Percentiles rank a stretch among this genome's conserved stretches.
These are phyloP conservation scores for Gallinago undulata DNA, from an alignment of 2,113 vertebrate species.

Conservation along the genomic window DNA sequence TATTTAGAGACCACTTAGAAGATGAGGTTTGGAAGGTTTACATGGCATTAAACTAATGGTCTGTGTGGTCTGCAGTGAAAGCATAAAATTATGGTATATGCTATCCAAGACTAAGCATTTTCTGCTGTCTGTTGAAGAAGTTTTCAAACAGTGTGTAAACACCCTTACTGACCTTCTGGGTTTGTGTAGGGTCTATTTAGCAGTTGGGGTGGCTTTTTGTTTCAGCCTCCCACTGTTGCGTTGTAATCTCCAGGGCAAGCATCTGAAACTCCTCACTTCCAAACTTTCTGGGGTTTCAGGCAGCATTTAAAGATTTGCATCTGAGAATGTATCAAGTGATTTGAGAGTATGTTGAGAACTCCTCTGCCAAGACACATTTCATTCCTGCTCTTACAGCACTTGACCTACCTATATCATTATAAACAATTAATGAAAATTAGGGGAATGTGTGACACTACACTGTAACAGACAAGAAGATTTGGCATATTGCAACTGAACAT, in stretches of 20 bases:
- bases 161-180: background rate
- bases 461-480: background rate
- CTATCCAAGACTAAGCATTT: background rate
- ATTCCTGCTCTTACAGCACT: background rate
- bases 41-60: background rate
- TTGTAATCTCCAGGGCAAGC: background rate
- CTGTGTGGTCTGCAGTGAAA: background rate
- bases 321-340: background rate
- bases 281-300: background rate
- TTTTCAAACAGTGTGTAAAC: background rate
- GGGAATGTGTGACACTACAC: background rate
- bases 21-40: background rate
- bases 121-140: background rate
- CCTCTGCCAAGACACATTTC: rapidly evolving
- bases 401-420: background rate
- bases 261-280: background rate
- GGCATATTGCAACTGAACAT: background rate
- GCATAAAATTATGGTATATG: background rate
- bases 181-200: background rate
- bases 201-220: background rate
- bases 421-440: background rate
- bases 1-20: background rate
- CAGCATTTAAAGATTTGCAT: background rate
- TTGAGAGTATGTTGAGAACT: background rate
- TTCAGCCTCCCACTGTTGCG: background rate